Evolutionary conservation across 2,888 invertebrate species (phyloP).

Genomic region (Arge pagana): DNA sequence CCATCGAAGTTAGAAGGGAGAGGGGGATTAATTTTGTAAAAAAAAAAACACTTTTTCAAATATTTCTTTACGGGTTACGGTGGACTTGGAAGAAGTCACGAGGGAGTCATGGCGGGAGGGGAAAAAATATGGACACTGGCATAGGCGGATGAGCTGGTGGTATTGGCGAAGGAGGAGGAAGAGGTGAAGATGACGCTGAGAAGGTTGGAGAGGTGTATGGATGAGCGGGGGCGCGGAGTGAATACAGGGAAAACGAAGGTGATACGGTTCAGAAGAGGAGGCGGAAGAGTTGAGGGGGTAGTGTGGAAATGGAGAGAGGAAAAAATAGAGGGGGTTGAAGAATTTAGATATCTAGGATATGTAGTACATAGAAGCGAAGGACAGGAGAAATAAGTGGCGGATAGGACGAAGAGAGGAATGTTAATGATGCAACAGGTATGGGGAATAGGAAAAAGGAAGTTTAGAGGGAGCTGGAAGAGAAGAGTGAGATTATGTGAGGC

Average conservation of each 20-base stretch:
- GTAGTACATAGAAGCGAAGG: neutral
- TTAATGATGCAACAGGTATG: constrained; percentile 9
- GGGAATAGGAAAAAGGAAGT: constrained; percentile 20
- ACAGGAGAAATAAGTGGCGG: neutral
- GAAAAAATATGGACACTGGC: constrained; percentile 22
- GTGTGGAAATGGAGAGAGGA: constrained; percentile 15
- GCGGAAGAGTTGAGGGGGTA: constrained; percentile 5
- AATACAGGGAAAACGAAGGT: constrained; percentile 19
- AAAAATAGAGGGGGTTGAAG: constrained; percentile 16
- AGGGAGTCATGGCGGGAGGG: constrained; percentile 18
- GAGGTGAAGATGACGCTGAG: constrained; percentile 19
- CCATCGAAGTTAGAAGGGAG: too few relatives aligned
- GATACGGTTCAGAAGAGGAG: constrained; percentile 19
- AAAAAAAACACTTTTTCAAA: too few relatives aligned
- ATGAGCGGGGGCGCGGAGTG: constrained; percentile 6
- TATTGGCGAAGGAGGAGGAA: constrained; percentile 16
- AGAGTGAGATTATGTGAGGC: constrained; percentile 10
- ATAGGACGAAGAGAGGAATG: constrained; percentile 13
- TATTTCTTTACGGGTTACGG: too few relatives aligned
- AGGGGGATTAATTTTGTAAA: too few relatives aligned
- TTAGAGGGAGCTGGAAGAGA: constrained; percentile 1
- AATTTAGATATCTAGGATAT: constrained; percentile 24
- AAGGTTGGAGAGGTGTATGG: constrained; percentile 10
- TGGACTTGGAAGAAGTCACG: too few relatives aligned
- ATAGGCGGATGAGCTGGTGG: constrained; percentile 24